These are phyloP conservation scores for Tholera decimalis DNA, from an alignment of 2,888 invertebrate species.

Conservation along the genomic window DNA sequence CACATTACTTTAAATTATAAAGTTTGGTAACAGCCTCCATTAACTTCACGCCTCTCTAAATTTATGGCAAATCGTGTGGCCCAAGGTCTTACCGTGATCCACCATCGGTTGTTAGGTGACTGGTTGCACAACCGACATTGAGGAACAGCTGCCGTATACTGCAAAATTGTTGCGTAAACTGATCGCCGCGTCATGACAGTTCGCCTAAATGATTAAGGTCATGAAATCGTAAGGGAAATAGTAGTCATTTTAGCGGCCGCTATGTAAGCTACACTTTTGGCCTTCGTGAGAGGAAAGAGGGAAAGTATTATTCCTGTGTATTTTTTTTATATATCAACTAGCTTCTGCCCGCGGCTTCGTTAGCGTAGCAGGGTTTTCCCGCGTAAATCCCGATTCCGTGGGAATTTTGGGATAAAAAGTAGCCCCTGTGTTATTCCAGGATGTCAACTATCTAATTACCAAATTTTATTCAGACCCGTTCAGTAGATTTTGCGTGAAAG, in stretches of 20 bases:
- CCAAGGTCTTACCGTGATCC: slow-evolving; percentile 41
- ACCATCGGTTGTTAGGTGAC: slow-evolving; percentile 57
- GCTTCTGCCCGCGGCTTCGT: no score
- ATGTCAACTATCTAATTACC: no score
- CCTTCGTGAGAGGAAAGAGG: background rate
- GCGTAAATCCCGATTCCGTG: no score
- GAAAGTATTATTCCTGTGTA: no score
- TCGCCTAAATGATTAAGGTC: slow-evolving; percentile 3
- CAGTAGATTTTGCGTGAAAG: no score
- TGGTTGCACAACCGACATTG: slow-evolving; percentile 57
- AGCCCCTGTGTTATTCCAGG: no score
- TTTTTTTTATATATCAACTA: no score
- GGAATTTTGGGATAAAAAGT: no score
- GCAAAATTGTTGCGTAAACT: slow-evolving; percentile 56
- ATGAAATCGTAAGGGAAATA: background rate
- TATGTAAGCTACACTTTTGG: background rate
- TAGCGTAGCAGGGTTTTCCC: no score
- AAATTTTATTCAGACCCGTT: no score
- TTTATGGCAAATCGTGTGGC: slow-evolving; percentile 37
- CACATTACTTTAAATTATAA: slow-evolving; percentile 1
- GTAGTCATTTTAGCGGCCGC: background rate
- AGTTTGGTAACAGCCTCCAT: slow-evolving; percentile 20
- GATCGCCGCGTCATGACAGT: slow-evolving; percentile 17
- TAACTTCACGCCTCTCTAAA: slow-evolving; percentile 40
- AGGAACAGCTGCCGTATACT: slow-evolving; percentile 52